Evolutionary conservation across 2,797 vertebrate genomes (phyloP).

Genomic region (Sylvia borin): DNA sequence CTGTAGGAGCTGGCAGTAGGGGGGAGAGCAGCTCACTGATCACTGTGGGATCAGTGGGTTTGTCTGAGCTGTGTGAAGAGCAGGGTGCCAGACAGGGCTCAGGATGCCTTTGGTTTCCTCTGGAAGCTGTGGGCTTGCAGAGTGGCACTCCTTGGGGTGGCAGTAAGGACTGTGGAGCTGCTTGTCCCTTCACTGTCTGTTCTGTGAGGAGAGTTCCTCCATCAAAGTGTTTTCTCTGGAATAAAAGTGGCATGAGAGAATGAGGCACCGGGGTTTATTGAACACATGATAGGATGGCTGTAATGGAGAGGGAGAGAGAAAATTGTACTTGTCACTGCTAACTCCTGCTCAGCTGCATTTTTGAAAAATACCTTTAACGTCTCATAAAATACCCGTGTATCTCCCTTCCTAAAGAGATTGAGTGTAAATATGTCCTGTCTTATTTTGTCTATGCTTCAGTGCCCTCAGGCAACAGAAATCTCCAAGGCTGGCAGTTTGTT

Average conservation of each 20-base stretch:
- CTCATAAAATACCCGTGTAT: not conserved
- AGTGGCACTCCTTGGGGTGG: not conserved
- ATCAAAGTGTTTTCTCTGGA: not conserved
- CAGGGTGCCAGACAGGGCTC: not conserved
- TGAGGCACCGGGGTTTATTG: not conserved
- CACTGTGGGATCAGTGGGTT: not conserved
- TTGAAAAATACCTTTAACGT: not conserved
- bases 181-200: not conserved
- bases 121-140: not conserved
- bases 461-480: not conserved
- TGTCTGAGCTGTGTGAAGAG: not conserved
- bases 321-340: not conserved
- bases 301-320: constrained; percentile 14
- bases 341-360: not conserved
- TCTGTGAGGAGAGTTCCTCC: not conserved
- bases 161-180: not conserved
- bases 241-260: not conserved
- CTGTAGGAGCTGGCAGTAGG: not conserved
- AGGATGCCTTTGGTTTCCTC: not conserved
- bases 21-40: not conserved
- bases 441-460: not conserved
- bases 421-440: not conserved
- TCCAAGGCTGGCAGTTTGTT: not conserved
- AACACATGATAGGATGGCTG: not conserved
- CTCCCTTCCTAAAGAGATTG: not conserved